Base-by-base conservation (phyloP, 1,140 invertebrate genomes). In the Conus ventricosus region DNA sequence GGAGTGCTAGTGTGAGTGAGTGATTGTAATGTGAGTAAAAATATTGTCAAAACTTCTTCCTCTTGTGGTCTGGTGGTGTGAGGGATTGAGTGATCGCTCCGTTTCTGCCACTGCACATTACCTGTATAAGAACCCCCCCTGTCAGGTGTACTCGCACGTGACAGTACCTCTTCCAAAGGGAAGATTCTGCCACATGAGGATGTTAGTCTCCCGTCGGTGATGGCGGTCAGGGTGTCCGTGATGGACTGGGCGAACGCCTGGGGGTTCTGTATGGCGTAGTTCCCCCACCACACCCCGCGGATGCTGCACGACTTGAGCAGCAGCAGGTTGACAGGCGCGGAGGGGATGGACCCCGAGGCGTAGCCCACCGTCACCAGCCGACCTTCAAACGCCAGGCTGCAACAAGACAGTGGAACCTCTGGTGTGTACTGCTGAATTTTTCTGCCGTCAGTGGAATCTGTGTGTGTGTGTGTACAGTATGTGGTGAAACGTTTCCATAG, bases 261-360 rank as follows among this genome's bases (percentile, higher is more conserved):
- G 71, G 87, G 88, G 81, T 92, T 87, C 13, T 76, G 27, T 17
- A 60, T 23, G 27, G 84, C 88, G 76, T 91, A 92, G 54, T 89
- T 90, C 0, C 92, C 92, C 91, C 91, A 93, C 60, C 87, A 92
- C 8, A 92, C 76, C n/a, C 92, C 92, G 25, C 90, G 91, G 3
- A 91, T 90, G 51, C 91, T 91, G 55, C 85, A 85, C 13, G 91
- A 92, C 78, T 93, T 93, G 10, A 93, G 86, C 63, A 93, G 80
- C n/a, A 93, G 63, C 17, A 88, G 86, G 84, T 93, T 92, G 67
- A 91, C 91, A 23, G 92, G 90, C n/a, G 92, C 88, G 27, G 81
- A 89, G 5, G 92, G 92, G 53, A 93, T 93, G 51, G 90, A 88
- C n/a, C 92, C 92, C 25, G 90, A 91, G 10, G 91, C 91, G 87